A percentile compares a stretch with the other conserved stretches of the same genome.
These are phyloP conservation scores for Zosterops japonicus DNA, from an alignment of 2,113 vertebrate genomes.

Conservation along the genomic window DNA sequence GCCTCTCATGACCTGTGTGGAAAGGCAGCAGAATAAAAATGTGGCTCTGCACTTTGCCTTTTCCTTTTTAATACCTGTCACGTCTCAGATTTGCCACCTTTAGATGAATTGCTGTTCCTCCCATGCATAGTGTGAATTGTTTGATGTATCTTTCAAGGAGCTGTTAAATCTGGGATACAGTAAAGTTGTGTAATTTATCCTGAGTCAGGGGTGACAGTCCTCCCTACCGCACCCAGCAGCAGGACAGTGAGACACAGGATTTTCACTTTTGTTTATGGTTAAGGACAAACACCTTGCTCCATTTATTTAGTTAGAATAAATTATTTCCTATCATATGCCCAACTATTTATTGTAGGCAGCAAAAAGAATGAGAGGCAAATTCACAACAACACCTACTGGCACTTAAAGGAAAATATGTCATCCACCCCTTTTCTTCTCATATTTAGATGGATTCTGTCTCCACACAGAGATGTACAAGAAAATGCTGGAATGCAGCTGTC, in stretches of 20 bases:
- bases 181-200: neutral
- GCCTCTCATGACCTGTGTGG: conserved; percentile 3
- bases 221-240: neutral
- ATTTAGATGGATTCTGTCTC: neutral
- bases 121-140: conserved; percentile 29
- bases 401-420: neutral
- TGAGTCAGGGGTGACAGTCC: neutral
- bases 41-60: conserved; percentile 11
- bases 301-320: neutral
- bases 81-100: conserved; percentile 34
- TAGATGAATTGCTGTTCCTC: conserved; percentile 44
- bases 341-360: neutral
- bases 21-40: conserved; percentile 53
- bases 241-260: neutral
- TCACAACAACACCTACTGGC: neutral
- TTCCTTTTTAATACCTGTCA: conserved; percentile 44
- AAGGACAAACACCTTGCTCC: neutral
- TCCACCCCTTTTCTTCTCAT: neutral
- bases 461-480: neutral
- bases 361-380: neutral
- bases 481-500: neutral
- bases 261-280: neutral
- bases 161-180: conserved; percentile 15
- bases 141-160: conserved; percentile 25
- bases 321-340: neutral